A percentile compares a stretch with the other conserved stretches of the same genome.
Conservation (phyloP, 2,113 vertebrate genomes). For the Pelodiscus sinensis region DNA sequence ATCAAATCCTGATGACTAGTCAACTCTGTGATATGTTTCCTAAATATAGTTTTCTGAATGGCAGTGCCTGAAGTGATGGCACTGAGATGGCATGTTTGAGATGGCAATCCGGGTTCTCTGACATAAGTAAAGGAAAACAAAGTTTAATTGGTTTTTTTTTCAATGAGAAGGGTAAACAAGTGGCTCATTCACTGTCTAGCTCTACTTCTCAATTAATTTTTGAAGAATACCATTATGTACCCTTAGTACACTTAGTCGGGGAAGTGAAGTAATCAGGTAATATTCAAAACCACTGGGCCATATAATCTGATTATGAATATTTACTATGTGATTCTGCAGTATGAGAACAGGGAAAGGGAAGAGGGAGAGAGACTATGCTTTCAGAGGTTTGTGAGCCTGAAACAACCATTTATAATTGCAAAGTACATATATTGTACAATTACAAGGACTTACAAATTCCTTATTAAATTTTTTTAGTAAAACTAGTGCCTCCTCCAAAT, state of each 20-base stretch:
- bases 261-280: conserved; percentile 58
- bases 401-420: background rate
- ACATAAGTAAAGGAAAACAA: background rate
- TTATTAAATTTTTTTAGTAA: background rate
- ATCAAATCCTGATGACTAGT: background rate
- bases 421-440: background rate
- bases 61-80: background rate
- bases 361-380: background rate
- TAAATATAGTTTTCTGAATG: background rate
- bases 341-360: conserved; percentile 25
- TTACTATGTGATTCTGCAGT: conserved; percentile 45
- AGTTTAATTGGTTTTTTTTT: conserved; percentile 12
- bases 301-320: conserved; percentile 58
- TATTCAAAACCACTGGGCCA: conserved; percentile 49
- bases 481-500: background rate
- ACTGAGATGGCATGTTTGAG: background rate
- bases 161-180: background rate
- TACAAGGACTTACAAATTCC: background rate
- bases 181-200: background rate
- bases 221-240: conserved; percentile 45
- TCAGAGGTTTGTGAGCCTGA: background rate
- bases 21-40: background rate
- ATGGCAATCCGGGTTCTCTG: background rate
- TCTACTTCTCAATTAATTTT: conserved; percentile 46
- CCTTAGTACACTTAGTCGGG: conserved; percentile 11